phyloP scores from a whole-genome alignment of 2,113 vertebrate genomes.

The Jaculus jaculus region DNA sequence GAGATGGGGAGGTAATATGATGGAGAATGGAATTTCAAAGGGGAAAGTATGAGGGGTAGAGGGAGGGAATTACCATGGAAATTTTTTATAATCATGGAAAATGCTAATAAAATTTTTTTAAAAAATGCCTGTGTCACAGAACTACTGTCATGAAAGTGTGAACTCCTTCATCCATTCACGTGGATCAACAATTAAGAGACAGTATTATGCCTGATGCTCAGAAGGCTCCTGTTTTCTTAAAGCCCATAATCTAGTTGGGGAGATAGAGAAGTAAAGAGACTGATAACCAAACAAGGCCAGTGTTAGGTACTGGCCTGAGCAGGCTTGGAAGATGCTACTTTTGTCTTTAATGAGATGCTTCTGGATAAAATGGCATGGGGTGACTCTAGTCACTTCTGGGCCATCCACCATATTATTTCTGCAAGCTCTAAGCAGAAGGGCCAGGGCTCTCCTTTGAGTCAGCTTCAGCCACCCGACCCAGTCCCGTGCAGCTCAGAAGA shows the following conservation, averaged over 20 bases:
- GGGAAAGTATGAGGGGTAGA: too few species aligned
- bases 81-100: too few species aligned
- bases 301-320: too few species aligned
- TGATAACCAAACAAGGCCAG: not conserved
- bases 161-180: not conserved
- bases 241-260: not conserved
- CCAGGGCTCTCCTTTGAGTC: not conserved
- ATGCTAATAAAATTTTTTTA: too few species aligned
- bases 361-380: not conserved
- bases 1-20: too few species aligned
- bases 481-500: not conserved
- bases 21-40: too few species aligned
- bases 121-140: not conserved
- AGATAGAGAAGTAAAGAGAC: not conserved
- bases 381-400: not conserved
- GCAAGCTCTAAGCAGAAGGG: not conserved
- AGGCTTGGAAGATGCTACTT: not conserved
- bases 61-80: too few species aligned
- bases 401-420: not conserved
- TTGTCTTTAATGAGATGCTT: not conserved
- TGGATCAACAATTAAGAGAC: not conserved
- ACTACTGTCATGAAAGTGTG: not conserved
- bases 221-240: not conserved
- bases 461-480: not conserved
- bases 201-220: not conserved